phyloP scores from a whole-genome alignment of 2,888 invertebrate genomes.

The Scaptomyza tumidula region DNA sequence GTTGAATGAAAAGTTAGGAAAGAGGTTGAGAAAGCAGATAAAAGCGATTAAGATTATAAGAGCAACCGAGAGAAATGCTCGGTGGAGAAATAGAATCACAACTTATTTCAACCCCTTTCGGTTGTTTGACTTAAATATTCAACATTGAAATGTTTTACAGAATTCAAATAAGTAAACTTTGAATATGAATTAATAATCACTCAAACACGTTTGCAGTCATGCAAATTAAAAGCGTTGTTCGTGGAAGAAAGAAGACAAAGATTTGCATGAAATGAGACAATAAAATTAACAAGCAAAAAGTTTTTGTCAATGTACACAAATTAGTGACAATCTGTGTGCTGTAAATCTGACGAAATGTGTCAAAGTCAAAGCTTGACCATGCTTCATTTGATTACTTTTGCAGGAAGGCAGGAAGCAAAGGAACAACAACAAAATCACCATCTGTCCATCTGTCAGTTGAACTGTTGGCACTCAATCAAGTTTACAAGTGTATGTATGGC shows the following conservation, averaged over 20 bases:
- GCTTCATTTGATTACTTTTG: constrained; percentile 25
- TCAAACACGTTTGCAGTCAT: constrained; percentile 6
- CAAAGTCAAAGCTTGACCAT: constrained; percentile 26
- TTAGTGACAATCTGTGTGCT: constrained; percentile 6
- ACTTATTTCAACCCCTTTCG: background rate
- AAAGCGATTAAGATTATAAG: background rate
- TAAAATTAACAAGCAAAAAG: background rate
- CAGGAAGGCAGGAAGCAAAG: background rate
- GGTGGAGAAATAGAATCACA: background rate
- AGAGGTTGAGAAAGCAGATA: too few species aligned
- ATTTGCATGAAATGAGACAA: background rate
- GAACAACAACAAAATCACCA: too few species aligned
- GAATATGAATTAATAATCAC: constrained; percentile 9
- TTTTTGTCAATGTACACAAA: constrained; percentile 12
- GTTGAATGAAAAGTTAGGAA: too few species aligned
- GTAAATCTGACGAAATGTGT: constrained; percentile 20
- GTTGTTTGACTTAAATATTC: background rate
- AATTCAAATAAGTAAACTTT: background rate
- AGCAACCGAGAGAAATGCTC: background rate
- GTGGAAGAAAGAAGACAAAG: background rate
- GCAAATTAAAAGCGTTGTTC: constrained; percentile 4
- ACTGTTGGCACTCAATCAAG: constrained; percentile 59
- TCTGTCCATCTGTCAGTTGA: constrained; percentile 26
- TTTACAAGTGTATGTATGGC: constrained; percentile 44
- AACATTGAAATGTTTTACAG: background rate